Evolutionary conservation across 2,888 invertebrate genomes (phyloP), one percentile per base, ranked within the genome.

Genomic region (Lasioglossum figueresi): DNA sequence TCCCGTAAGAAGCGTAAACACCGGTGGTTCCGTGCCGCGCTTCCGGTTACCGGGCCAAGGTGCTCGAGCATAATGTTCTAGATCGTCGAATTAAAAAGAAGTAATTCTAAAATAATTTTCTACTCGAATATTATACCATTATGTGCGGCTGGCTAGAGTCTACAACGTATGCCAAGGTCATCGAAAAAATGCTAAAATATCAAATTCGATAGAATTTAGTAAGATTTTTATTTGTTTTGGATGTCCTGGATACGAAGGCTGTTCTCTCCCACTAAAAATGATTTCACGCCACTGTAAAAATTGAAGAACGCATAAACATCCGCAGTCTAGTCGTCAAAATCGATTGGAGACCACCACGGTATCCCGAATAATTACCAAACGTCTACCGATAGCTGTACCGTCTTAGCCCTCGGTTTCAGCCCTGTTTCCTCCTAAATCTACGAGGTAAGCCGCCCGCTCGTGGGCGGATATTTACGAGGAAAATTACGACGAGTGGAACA

Each of bases 401-500:
- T 52, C 52, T 52, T n/a, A 52, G 23, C 8, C 48, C 8, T 6
- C 48, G 48, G 8, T 52, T 23, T 48, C 23, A 23, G n/a, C 23
- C 23, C 23, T 52, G 52, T n/a, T 52, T 52, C n/a, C 52, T n/a
- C 52, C 52, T n/a, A n/a, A 52, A 52, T 52, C 23, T 52, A 52
- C 52, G 52, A 52, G 52, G 2, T 52, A 52, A n/a, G 40, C 0
- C 71, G 43, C 6, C 10, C 4, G 37, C 0, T 56, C 14, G 12
- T 2, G 43, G 23, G n/a, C 66, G 19, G 84, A 79, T 76, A 85
- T 84, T 85, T 79, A 75, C 84, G 72, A 19, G 59, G 68, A 80
- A 68, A 84, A 84, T 84, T 79, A 76, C 72, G 63, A 73, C 56
- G 79, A 66, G 85, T 59, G 72, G 82, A 74, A 48, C 43, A 40